These are phyloP conservation scores for Aphaenogaster rudis DNA, from an alignment of 1,140 invertebrate genomes.

Conservation along the genomic window DNA sequence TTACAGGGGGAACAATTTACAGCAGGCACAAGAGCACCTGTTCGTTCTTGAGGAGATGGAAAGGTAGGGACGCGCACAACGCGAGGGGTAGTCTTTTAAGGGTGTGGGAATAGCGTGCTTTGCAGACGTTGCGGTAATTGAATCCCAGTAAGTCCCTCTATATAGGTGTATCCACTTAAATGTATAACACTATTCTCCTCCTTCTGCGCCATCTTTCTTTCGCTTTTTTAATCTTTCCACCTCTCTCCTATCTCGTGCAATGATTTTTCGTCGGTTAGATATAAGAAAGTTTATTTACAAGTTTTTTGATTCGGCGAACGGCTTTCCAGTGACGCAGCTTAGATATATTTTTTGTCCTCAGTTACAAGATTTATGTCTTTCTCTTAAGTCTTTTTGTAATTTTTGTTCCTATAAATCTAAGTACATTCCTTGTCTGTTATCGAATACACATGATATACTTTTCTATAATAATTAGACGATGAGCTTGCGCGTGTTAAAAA, in stretches of 20 bases:
- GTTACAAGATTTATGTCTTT: neutral
- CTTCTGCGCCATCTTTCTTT: conserved; percentile 52
- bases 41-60: conserved; percentile 85
- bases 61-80: conserved; percentile 73
- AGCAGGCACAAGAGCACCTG: conserved; percentile 86
- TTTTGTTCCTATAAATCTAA: neutral
- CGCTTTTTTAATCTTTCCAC: conserved; percentile 58
- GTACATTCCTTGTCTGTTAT: neutral
- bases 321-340: neutral
- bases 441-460: neutral
- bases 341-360: neutral
- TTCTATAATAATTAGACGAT: neutral
- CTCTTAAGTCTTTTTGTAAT: neutral
- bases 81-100: conserved; percentile 66
- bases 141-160: conserved; percentile 84
- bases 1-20: conserved; percentile 86
- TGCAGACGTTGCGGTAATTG: conserved; percentile 87
- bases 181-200: conserved; percentile 71
- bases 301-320: neutral
- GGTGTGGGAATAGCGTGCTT: conserved; percentile 85
- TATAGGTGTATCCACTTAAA: conserved; percentile 77
- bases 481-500: neutral
- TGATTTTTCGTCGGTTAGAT: conserved; percentile 32
- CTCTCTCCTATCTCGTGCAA: conserved; percentile 42
- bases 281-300: neutral